These are phyloP conservation scores for Urosaurus nigricauda DNA, from an alignment of 2,797 vertebrate species.

Conservation along the genomic window DNA sequence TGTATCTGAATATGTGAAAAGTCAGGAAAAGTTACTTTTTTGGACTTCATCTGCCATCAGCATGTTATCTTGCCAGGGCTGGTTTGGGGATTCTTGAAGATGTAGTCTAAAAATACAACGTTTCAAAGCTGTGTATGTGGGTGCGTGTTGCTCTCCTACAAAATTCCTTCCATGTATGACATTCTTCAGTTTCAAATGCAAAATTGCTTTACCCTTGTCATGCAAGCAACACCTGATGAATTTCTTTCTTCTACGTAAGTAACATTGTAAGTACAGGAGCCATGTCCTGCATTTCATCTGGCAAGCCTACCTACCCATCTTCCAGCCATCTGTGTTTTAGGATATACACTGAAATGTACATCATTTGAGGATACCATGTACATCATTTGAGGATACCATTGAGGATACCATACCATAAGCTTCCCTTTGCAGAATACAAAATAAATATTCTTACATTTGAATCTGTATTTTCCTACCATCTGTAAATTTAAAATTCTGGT, in stretches of 20 bases:
- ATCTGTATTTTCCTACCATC: slow-evolving; percentile 10
- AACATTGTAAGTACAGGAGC: no score
- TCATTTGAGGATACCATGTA: background rate
- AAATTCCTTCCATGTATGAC: slow-evolving; percentile 20
- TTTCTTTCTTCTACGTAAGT: no score
- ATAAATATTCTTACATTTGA: background rate
- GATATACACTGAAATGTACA: slow-evolving; percentile 13
- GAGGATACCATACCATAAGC: background rate
- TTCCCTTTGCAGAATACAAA: slow-evolving; percentile 23
- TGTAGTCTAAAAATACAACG: no score
- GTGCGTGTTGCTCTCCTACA: background rate
- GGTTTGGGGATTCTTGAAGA: no score
- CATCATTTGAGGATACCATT: slow-evolving; percentile 10
- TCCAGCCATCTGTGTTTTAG: background rate
- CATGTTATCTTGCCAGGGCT: no score
- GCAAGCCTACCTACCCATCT: background rate
- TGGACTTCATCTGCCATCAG: background rate
- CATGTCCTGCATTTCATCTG: no score
- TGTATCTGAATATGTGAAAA: background rate
- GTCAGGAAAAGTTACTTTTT: background rate
- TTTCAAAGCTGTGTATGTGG: background rate
- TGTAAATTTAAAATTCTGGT: background rate
- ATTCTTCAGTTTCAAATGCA: slow-evolving; percentile 22
- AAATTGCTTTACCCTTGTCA: background rate
- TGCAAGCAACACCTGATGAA: no score